These are phyloP conservation scores for Hippocampus zosterae DNA, from an alignment of 2,113 vertebrate species.

Conservation along the genomic window DNA sequence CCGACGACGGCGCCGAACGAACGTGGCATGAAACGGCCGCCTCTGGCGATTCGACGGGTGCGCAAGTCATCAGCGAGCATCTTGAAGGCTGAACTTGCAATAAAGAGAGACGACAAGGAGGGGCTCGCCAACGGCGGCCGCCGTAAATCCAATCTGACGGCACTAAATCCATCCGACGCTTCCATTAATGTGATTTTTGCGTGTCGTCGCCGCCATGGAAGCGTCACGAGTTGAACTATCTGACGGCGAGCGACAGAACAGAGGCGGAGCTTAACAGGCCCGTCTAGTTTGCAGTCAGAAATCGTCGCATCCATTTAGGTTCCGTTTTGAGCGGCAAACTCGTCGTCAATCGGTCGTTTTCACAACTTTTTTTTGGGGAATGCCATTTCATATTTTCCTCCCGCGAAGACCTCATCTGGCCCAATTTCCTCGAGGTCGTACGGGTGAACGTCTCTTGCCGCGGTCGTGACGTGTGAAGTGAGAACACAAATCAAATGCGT, in stretches of 20 bases:
- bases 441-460: constrained; percentile 29
- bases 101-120: constrained; percentile 14
- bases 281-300: neutral
- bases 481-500: constrained; percentile 35
- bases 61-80: constrained; percentile 9
- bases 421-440: neutral
- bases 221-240: neutral
- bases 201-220: neutral
- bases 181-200: neutral
- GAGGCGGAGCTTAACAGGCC: neutral
- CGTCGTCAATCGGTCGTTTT: neutral
- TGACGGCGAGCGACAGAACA: neutral
- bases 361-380: neutral
- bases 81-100: constrained; percentile 20
- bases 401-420: neutral
- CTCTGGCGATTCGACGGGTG: constrained; percentile 10
- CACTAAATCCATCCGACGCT: neutral
- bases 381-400: neutral
- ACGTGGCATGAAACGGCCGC: constrained; percentile 16
- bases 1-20: too few relatives aligned
- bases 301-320: too few relatives aligned
- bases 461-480: constrained; percentile 37
- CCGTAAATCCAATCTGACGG: neutral
- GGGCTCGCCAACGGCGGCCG: neutral
- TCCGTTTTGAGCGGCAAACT: neutral